A percentile compares a stretch with the other conserved stretches of the same genome.
phyloP scores from a whole-genome alignment of 2,888 invertebrate species.

The Watsonalla cultraria region DNA sequence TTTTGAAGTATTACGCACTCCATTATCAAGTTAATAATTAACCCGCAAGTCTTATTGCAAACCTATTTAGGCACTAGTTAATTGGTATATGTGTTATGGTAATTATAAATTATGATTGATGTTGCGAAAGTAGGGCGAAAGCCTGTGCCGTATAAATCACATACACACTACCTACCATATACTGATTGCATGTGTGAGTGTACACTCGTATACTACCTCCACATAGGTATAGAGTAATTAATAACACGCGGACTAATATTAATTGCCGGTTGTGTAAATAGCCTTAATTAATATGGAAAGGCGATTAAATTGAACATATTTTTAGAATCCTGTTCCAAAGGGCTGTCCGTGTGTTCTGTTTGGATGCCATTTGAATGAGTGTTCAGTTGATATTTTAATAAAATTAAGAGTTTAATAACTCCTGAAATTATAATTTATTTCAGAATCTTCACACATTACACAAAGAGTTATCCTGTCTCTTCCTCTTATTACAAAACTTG shows the following conservation, averaged over 20 bases:
- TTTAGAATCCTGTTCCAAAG: neutral
- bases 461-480: no score
- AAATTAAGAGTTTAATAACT: no score
- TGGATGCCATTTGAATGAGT: no score
- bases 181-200: no score
- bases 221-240: neutral
- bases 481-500: no score
- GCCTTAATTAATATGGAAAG: neutral
- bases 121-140: neutral
- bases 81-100: neutral
- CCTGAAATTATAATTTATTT: no score
- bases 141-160: neutral
- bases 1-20: neutral
- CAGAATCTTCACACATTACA: no score
- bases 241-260: neutral
- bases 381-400: no score
- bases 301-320: neutral
- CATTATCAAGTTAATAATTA: neutral
- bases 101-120: constrained; percentile 2
- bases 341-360: no score
- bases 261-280: neutral
- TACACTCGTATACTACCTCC: neutral
- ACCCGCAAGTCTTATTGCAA: neutral
- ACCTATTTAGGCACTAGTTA: neutral
- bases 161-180: neutral